Percentiles rank a stretch among this genome's conserved stretches.
Evolutionary conservation across 2,888 invertebrate species (phyloP).

Genomic region (Dendrolimus pini): DNA sequence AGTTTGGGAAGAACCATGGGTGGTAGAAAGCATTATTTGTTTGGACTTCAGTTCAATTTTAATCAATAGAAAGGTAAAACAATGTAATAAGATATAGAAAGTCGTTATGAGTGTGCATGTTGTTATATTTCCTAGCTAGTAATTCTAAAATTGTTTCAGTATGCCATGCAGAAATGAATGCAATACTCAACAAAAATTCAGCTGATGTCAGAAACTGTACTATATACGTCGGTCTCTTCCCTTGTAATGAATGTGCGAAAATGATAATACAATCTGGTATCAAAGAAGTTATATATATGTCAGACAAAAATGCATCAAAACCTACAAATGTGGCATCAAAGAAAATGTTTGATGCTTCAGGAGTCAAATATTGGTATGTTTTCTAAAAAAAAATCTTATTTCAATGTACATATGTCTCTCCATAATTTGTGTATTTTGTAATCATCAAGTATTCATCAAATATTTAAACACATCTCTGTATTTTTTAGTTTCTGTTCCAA

Average conservation of each 20-base stretch:
- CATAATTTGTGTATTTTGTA: too few species aligned
- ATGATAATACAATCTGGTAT: slow-evolving; percentile 96
- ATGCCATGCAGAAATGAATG: slow-evolving; percentile 98
- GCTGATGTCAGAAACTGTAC: slow-evolving; percentile 85
- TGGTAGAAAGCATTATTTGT: too few species aligned
- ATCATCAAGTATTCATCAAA: too few species aligned
- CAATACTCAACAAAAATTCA: slow-evolving; percentile 93
- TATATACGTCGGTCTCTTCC: slow-evolving; percentile 94
- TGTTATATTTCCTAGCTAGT: too few species aligned
- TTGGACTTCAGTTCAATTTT: too few species aligned
- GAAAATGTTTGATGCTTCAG: slow-evolving; percentile 87
- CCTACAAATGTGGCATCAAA: slow-evolving; percentile 84
- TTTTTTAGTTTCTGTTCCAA: too few species aligned
- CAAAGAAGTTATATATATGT: slow-evolving; percentile 84
- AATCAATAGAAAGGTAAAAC: too few species aligned
- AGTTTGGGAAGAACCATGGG: too few species aligned
- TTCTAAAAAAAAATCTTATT: background rate
- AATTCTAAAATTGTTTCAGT: slow-evolving; percentile 75
- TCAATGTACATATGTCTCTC: background rate
- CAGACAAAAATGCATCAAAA: slow-evolving; percentile 87
- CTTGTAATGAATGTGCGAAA: slow-evolving; percentile 99
- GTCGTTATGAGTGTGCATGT: too few species aligned
- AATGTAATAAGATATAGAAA: too few species aligned
- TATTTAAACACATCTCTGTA: too few species aligned
- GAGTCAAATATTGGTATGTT: slow-evolving; percentile 80